Base-by-base conservation (phyloP, 1,140 invertebrate genomes). In the Elymnias hypermnestra region DNA sequence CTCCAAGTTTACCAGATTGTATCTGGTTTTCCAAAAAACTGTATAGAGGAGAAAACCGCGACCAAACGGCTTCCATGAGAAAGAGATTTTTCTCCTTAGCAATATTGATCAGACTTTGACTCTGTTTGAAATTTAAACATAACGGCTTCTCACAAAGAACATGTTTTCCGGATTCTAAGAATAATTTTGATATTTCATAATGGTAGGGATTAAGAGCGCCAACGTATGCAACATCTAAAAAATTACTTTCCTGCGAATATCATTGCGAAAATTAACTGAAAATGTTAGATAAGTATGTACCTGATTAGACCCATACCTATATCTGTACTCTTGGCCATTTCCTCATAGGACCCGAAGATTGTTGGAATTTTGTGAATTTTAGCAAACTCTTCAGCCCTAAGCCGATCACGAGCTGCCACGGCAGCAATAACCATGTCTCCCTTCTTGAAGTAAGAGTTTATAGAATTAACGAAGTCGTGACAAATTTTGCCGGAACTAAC, bases 51-150 rank as follows among this genome's bases (percentile, higher is more conserved):
- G 95, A 92, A 64, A 90, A 95, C 17, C 94, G 86, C 17, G 92
- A 93, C 95, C 95, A 97, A 22, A 95, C 87, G 7, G 90, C 94
- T 88, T 96, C 95, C 93, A 95, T 94, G 0, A 96, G 68, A 65
- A 96, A 95, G 0, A 93, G 63, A 4, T 92, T 89, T 65, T 92
- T 92, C 3, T 76, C 62, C 49, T 79, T 87, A 0, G 93, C 92
- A 3, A 89, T 59, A 9, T 88, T 72, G 0, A 93, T 72, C 13
- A 94, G 57, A 51, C 89, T 87, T 39, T 84, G 77, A 0, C 90
- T 88, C 75, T 94, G 89, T 52, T 91, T 90, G 9, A 86, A 68
- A 64, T 93, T 95, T 66, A 95, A 71, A 12, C 91, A 92, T 37
- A 96, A 71, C 1, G 95, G 93, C 76, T 97, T 97, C 72, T 97